Evolutionary conservation across 2,888 invertebrate genomes (phyloP), one percentile per base, ranked within the genome.

Genomic region (Seladonia tumulorum): DNA sequence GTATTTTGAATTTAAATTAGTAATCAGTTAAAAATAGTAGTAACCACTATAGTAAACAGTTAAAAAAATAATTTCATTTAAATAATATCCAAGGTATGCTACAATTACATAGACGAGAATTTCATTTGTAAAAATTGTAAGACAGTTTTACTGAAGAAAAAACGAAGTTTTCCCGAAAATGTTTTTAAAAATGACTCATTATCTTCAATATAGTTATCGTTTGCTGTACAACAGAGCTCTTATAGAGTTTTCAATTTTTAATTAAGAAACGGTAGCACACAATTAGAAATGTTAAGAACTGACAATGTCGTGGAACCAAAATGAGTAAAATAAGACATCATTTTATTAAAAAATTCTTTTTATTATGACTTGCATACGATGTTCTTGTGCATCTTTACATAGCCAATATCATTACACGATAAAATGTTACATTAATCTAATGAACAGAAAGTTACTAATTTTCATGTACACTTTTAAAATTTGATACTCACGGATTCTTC

Each of bases 261-360:
- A 66, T 57, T 73, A 2, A n/a, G 25, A 82, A 79, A 82, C 76
- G 78, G 72, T 47, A 57, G 47, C 12, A 35, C 42, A 76, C 14
- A 18, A 70, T 42, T 14, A 80, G 83, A 82, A 87, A 82, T 57
- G 70, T 73, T 8, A 68, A 82, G 83, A 68, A 71, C 8, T 47
- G 25, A 49, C 47, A 76, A 70, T 76, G 49, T 70, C 71, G 57
- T 70, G 70, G 76, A 83, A 79, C 42, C 12, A 70, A 60, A 82
- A 63, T 42, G 72, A 63, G 42, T 71, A 79, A 86, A 86, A 82
- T 86, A 84, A 66, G 39, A 90, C 86, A 83, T 45, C 35, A 60
- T 85, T 91, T 93, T 91, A 90, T 93, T 92, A 91, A 92, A 93
- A 93, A 93, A 91, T 92, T 83, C 74, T 90, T 90, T 91, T 93